Conservation (phyloP, 2,888 invertebrate genomes). For the Agonum fuliginosum region DNA sequence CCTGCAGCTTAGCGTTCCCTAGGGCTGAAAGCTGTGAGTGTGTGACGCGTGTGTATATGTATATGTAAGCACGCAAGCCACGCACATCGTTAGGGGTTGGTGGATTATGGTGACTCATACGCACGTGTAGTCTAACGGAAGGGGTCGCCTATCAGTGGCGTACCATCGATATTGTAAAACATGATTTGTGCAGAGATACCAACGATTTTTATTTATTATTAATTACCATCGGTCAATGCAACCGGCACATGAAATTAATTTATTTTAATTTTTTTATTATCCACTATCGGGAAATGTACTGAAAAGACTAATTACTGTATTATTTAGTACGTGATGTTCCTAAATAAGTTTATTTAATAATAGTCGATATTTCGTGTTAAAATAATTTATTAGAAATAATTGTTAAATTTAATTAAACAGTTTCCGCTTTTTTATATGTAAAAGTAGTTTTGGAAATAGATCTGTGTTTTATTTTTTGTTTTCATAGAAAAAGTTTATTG, state of each 20-base stretch:
- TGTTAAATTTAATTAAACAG: too few species aligned
- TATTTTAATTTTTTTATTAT: not conserved
- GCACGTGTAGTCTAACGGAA: conserved; percentile 44
- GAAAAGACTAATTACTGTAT: too few species aligned
- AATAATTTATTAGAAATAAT: too few species aligned
- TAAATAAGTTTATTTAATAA: too few species aligned
- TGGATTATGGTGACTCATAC: conserved; percentile 24
- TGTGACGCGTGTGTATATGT: not conserved
- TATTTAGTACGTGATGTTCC: too few species aligned
- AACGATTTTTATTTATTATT: conserved; percentile 27
- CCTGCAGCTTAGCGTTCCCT: conserved; percentile 20
- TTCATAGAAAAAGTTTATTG: too few species aligned
- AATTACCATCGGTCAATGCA: not conserved
- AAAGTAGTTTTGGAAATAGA: too few species aligned
- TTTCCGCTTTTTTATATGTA: too few species aligned
- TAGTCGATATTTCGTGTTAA: too few species aligned
- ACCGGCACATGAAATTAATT: too few species aligned
- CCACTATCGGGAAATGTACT: too few species aligned
- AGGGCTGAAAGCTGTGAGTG: conserved; percentile 13
- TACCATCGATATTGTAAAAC: conserved; percentile 36
- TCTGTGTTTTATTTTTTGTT: too few species aligned
- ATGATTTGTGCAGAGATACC: conserved; percentile 2
- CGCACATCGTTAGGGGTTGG: conserved; percentile 45
- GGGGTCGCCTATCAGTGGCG: conserved; percentile 53
- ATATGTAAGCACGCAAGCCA: conserved; percentile 26